Base-by-base conservation (phyloP, 2,113 vertebrate species). In the Ellobius talpinus region DNA sequence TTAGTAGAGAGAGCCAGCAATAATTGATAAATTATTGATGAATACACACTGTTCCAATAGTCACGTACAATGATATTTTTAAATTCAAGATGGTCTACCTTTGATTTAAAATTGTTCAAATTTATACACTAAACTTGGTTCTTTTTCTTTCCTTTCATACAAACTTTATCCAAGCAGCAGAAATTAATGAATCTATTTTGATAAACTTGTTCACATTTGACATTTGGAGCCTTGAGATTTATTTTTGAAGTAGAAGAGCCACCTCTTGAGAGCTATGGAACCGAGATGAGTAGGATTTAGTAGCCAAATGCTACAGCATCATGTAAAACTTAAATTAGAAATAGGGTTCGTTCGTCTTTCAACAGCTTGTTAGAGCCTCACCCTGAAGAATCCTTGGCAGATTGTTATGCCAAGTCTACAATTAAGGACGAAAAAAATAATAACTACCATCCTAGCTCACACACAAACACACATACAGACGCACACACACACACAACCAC, bases 381-480 rank as follows among this genome's bases (percentile, higher is more conserved):
- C 87, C 78, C 74, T 76, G n/a, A 91, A 93, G 74, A 94, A 94
- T 24, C 7, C 11, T 70, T 76, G 85, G 78, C 91, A 96, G 68
- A 94, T 93, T 95, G 92, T 78, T 63, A 93, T 91, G 90, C 55
- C 87, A 97, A 93, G 47, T 94, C 87, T 96, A 93, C 87, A 96
- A 93, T 93, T 93, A 95, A 95, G 81, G 86, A 91, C 77, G 36
- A 74, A 93, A 82, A 96, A 96, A 94, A 93, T 88, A 88, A 94
- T 91, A 96, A 93, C 87, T 85, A 55, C 26, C 33, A 23, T 13
- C 45, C 55, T 19, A 87, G 52, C 70, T 58, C 47, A 33, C 65
- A 29, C 24, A 55, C 36, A 73, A 10, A 31, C 33, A 33, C 26
- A 55, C 52, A 47, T 17, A 19, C 55, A 58, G 5, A 58, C 55